A percentile compares a stretch with the other conserved stretches of the same genome.
Conservation (phyloP, 92 coral and sea anemone species). For the Epizoanthus rinbou region DNA sequence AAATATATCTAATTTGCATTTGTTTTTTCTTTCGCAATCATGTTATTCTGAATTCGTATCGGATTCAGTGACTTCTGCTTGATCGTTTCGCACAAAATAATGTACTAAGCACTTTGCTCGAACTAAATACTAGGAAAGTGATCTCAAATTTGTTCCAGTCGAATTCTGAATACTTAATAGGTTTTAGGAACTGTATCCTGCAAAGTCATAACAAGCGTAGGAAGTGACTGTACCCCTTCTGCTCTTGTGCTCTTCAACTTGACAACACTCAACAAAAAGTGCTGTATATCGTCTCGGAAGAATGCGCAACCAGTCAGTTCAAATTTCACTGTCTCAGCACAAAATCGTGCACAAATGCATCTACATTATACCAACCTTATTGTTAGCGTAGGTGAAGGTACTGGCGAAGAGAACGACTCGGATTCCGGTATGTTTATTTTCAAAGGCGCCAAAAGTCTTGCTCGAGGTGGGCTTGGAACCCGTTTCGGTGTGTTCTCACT, state of each 20-base stretch:
- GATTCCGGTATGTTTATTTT: conserved; percentile 96
- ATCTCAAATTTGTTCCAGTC: not conserved
- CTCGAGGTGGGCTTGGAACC: conserved; percentile 98
- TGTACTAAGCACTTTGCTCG: no score
- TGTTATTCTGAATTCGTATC: conserved; percentile 2
- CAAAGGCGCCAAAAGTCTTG: conserved; percentile 88
- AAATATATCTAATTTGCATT: conserved; percentile 44
- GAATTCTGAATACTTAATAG: not conserved
- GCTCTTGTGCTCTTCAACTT: conserved; percentile 8
- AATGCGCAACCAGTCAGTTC: conserved; percentile 42
- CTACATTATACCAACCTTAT: conserved; percentile 70
- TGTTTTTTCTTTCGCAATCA: conserved; percentile 31
- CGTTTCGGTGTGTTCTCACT: conserved; percentile 80
- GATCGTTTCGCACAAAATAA: not conserved
- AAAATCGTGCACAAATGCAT: conserved; percentile 29
- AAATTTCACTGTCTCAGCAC: conserved; percentile 32
- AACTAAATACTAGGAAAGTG: not conserved
- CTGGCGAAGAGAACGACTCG: conserved; percentile 86
- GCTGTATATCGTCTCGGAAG: conserved; percentile 20
- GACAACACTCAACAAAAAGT: conserved; percentile 28
- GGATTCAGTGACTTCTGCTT: conserved; percentile 20
- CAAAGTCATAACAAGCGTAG: conserved; percentile 22
- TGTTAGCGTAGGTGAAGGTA: conserved; percentile 97
- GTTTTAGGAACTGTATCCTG: not conserved
- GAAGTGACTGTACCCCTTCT: not conserved